phyloP scores from a whole-genome alignment of 2,113 vertebrate species.

The Hydrolagus affinis region DNA sequence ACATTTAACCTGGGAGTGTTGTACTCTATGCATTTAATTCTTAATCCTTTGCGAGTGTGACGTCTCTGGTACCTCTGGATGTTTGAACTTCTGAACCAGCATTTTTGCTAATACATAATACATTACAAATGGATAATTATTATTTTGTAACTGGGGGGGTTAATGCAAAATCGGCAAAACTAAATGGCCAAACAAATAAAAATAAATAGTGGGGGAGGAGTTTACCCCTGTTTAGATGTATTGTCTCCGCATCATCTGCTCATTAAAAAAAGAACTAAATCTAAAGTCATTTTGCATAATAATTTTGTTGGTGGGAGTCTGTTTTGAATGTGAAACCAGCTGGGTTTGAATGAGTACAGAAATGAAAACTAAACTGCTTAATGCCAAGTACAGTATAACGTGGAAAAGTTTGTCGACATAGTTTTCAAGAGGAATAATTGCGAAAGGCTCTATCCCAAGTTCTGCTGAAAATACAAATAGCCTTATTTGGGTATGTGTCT shows the following conservation, averaged over 20 bases:
- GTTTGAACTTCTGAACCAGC: conserved; percentile 21
- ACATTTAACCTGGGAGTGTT: background rate
- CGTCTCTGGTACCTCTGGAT: background rate
- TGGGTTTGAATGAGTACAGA: background rate
- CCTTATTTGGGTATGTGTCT: background rate
- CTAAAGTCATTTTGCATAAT: too few species aligned
- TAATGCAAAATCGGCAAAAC: background rate
- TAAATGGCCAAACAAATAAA: background rate
- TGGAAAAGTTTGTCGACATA: background rate
- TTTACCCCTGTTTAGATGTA: background rate
- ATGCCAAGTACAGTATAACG: background rate
- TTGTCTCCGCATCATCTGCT: background rate
- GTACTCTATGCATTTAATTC: conserved; percentile 19
- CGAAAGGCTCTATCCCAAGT: background rate
- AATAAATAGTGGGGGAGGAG: background rate
- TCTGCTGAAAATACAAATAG: background rate
- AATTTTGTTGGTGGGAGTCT: too few species aligned
- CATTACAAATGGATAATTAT: background rate
- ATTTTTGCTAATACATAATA: conserved; percentile 14
- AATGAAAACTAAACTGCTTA: background rate
- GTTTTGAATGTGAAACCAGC: too few species aligned
- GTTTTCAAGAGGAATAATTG: background rate
- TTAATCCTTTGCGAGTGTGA: conserved; percentile 15
- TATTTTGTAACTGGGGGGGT: background rate
- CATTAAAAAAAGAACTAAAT: too few species aligned